These are phyloP conservation scores for Achatina immaculata DNA, from an alignment of 1,140 invertebrate genomes.

Conservation along the genomic window DNA sequence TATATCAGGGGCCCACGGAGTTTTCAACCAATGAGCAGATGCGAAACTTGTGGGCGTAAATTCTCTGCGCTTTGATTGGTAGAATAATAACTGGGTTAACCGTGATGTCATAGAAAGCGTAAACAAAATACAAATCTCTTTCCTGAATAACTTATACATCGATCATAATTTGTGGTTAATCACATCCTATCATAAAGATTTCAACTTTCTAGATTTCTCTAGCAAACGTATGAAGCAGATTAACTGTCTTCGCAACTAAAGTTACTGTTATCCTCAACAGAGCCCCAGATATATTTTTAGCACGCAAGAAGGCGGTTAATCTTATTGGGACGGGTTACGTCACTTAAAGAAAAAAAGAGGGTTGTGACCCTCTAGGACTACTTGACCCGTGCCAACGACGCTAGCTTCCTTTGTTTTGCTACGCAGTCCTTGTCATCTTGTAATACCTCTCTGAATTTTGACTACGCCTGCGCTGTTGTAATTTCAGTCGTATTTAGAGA, in stretches of 20 bases:
- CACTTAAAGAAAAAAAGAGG: no score
- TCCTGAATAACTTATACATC: background rate
- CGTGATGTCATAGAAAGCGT: background rate
- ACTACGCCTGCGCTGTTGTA: no score
- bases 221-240: background rate
- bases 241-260: background rate
- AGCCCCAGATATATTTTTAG: conserved; percentile 14
- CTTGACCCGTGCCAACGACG: no score
- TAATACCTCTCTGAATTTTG: no score
- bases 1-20: background rate
- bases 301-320: no score
- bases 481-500: no score
- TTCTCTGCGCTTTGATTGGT: background rate
- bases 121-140: background rate
- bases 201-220: background rate
- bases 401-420: no score
- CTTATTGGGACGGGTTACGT: no score
- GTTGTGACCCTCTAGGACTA: no score
- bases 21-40: background rate
- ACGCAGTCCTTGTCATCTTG: no score
- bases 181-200: background rate
- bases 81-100: background rate
- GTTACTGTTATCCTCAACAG: background rate
- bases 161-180: background rate
- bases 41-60: background rate